Base-by-base conservation (phyloP, 2,113 vertebrate genomes). In the Anas platyrhynchos region DNA sequence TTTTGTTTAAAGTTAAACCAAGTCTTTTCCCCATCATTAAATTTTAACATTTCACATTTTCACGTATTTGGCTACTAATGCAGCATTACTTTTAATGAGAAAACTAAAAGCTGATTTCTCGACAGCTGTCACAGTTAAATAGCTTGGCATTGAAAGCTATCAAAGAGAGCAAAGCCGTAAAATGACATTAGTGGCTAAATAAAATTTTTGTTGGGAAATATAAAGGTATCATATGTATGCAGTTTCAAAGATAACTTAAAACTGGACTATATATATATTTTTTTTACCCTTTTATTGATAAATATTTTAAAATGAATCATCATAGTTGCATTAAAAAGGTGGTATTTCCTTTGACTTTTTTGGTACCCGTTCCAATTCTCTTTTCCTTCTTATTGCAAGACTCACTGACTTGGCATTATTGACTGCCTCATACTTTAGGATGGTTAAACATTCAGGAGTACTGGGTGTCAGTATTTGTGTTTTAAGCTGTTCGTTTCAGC, bases 21-120 rank as follows among this genome's bases (percentile, higher is more conserved):
- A 97, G 63, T 81, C 59, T 97, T 97, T 97, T 96, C 89, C 66
- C 75, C 91, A 62, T 97, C 65, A 77, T 98, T 98, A 97, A 95
- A 96, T 98, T 97, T 97, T 96, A 98, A 91, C 71, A 73, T 97
- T 98, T 98, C 89, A 94, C 96, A 86, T 97, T 98, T 98, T 96
- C 88, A 92, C 95, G 86, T 97, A 83, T 97, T 97, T 98, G 97
- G 97, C 95, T 97, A 96, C 96, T 96, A 98, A 97, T 86, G 85
- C 87, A 92, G 88, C 93, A 96, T 97, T 98, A 96, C 94, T 97
- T 98, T 97, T 98, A 98, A 97, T 97, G 97, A 97, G 96, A 97
- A 96, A 97, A 95, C 93, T 97, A 94, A 93, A 94, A 97, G 94
- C 97, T 97, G 96, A 96, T 98, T 97, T 97, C 96, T 97, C 11